These are phyloP conservation scores for Spisula solida DNA, from an alignment of 2,888 invertebrate species.

Conservation along the genomic window DNA sequence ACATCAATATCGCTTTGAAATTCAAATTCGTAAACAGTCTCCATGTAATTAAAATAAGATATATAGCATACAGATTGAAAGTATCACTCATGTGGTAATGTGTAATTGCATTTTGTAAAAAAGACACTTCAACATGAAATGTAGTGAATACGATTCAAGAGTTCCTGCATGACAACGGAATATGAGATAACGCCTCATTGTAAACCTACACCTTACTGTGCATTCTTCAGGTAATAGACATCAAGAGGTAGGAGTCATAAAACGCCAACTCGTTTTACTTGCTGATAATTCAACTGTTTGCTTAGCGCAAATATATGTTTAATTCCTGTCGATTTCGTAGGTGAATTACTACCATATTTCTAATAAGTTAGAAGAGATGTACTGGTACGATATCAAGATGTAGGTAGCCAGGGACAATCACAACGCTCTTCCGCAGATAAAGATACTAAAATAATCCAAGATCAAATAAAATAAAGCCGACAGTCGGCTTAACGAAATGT, in stretches of 20 bases:
- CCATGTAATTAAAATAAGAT: background rate
- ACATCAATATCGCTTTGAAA: background rate
- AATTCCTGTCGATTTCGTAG: conserved; percentile 18
- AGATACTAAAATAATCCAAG: conserved; percentile 51
- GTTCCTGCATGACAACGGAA: conserved; percentile 14
- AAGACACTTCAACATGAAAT: background rate
- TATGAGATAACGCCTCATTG: background rate
- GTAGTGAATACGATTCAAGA: background rate
- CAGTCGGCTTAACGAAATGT: conserved; percentile 31
- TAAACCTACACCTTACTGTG: background rate
- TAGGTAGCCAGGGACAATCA: conserved; percentile 46
- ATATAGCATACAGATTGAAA: background rate
- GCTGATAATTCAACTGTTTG: conserved; percentile 34
- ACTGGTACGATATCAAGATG: conserved; percentile 32
- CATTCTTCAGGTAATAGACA: conserved; percentile 7
- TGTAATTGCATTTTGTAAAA: background rate
- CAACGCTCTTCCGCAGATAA: conserved; percentile 37
- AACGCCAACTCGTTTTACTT: conserved; percentile 10
- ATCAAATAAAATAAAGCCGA: conserved; percentile 48
- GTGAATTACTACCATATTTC: background rate
- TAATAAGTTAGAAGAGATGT: conserved; percentile 36
- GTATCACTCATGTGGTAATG: background rate
- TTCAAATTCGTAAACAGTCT: background rate
- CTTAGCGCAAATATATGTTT: conserved; percentile 23
- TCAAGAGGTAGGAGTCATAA: conserved; percentile 25